Evolutionary conservation across 1,140 invertebrate genomes (phyloP), one percentile per base, ranked within the genome.

Genomic region (Cyclargus thomasi): DNA sequence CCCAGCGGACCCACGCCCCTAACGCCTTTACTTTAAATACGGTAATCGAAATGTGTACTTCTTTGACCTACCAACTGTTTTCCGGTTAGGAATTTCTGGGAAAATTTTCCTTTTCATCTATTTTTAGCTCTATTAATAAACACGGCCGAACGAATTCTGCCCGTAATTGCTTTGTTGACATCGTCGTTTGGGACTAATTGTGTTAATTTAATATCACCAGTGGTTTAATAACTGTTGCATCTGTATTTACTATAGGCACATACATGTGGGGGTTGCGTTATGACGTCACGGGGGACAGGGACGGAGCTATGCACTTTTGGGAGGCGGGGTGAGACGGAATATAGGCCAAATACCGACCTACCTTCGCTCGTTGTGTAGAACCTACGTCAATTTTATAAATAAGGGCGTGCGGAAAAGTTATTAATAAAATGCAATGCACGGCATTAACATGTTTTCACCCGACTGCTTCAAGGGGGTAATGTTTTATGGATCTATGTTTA

Each of bases 311-410:
- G 29, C 64, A 63, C 53, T 70, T 64, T 68, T 0, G 21, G 3
- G 5, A 10, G 21, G 75, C 20, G 3, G 74, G 83, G 21, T 65
- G 73, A 69, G 82, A 80, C 6, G 64, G 71, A 85, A 87, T 85
- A 83, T 87, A 87, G 85, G 85, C 77, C 85, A 85, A 85, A 81
- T 81, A 79, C 80, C 82, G 83, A 85, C 83, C 83, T 85, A 85
- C 81, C 85, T 85, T 75, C 66, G 68, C 73, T 76, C 74, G 76
- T 81, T 79, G 77, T 77, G 78, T 72, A 75, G 79, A 77, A 80
- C 77, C 82, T 78, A 82, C 77, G 77, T 77, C 80, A 79, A 74
- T 77, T 76, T 82, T 74, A 80, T 82, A 81, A 47, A 82, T 83
- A 79, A 81, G 76, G 80, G 74, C 80, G 73, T 70, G 73, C 59